phyloP scores from a whole-genome alignment of 2,888 invertebrate species.

The Netelia melanura region DNA sequence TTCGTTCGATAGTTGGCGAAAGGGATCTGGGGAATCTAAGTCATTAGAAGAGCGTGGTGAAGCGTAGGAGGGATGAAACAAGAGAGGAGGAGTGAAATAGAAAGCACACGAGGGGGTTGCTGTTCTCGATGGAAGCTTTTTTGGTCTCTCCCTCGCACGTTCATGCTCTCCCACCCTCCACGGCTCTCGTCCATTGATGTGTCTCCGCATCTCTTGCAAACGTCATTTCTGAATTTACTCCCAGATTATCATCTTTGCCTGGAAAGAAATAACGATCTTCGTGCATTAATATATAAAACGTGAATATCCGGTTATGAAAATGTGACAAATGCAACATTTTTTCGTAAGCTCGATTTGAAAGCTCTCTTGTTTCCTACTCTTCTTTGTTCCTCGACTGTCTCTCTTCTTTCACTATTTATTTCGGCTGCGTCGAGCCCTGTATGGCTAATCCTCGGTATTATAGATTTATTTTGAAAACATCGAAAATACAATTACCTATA shows the following conservation, averaged over 20 bases:
- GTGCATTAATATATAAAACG: not conserved
- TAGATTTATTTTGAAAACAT: too few species aligned
- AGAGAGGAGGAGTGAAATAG: not conserved
- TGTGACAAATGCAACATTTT: not conserved
- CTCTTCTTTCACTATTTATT: too few species aligned
- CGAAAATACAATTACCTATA: too few species aligned
- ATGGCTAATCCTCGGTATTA: too few species aligned
- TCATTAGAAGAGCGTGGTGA: slow-evolving; percentile 27
- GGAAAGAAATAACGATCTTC: not conserved
- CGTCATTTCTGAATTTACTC: not conserved
- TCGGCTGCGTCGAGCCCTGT: too few species aligned
- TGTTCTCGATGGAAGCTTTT: slow-evolving; percentile 52
- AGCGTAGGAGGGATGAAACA: not conserved
- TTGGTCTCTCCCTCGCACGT: slow-evolving; percentile 36
- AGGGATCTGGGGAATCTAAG: not conserved
- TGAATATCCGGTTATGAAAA: not conserved
- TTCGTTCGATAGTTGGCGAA: slow-evolving; percentile 30
- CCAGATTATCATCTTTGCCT: not conserved
- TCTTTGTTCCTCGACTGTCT: not conserved
- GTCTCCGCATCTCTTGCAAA: not conserved
- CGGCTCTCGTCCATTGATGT: not conserved
- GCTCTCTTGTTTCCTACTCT: not conserved
- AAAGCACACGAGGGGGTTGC: slow-evolving; percentile 24
- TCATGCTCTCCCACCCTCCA: not conserved
- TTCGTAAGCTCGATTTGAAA: not conserved